Evolutionary conservation across 2,113 vertebrate species (phyloP), one percentile per base, ranked within the genome.

Genomic region (Mirza zaza): DNA sequence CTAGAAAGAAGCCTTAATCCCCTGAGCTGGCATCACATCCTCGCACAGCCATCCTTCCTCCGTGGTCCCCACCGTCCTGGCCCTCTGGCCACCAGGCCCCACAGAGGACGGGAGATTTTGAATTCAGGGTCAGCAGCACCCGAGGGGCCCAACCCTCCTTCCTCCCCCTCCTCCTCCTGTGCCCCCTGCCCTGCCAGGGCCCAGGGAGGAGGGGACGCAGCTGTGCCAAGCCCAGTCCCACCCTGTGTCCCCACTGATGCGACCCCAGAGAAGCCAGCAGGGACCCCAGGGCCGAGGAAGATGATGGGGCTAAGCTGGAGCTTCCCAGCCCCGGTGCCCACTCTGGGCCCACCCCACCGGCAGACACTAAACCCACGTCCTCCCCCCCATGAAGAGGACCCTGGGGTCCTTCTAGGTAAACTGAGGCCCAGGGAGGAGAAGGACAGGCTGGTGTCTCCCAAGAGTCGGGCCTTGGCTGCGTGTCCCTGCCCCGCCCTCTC

Each of bases 1-100:
- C 20, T 50, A 17, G 50, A 55, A 68, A 82, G 88, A 90, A 88
- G 96, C 96, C 80, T 97, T 96, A 95, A 92, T 5, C 83, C 42
- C 39, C 1, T 4, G 48, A 75, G 86, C 29, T 25, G 18, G 4
- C 0, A 0, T 4, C 14, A 4, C 14, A 4, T 11, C 34, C 36
- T 1, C 0, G 8, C 67, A 42, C 2, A 0, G 36, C 25, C 4
- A 1, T 36, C 88, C 68, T 15, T 25, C 17, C 2, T 59, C 81
- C 75, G 1, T 3, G 32, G 8, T 36, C 76, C 55, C 32, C 52
- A 1, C 27, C 6, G 12, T 20, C 81, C 52, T 4, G 27, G 21
- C 25, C 50, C 59, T 52, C 48, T 0, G 36, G 80, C 65, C 27
- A 0, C 39, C 1, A 5, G 39, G 61, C 39, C 59, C 65, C 80